Base-by-base conservation (phyloP, 2,888 invertebrate species). In the Drosophila mayaguana region DNA sequence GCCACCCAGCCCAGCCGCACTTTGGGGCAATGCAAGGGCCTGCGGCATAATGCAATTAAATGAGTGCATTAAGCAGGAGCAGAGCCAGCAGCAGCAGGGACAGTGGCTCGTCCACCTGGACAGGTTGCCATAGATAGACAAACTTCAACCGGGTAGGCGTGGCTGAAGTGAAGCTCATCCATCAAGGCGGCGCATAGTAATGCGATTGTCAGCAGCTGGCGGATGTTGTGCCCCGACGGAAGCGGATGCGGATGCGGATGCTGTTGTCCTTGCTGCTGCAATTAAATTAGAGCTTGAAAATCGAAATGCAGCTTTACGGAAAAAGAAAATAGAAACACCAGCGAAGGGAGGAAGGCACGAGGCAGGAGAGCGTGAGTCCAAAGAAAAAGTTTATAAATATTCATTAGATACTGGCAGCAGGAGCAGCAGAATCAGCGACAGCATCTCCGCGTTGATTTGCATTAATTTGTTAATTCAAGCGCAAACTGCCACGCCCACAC, bases 391-490 rank as follows among this genome's bases (percentile, higher is more conserved):
- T 85, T 72, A 86, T 86, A 88, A 89, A 86, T 89, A 89, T 86
- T 86, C 90, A 86, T 89, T 81, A 71, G 72, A 75, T 72, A 69
- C 57, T 67, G 66, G 63, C 69, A 43, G 25, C 22, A 40, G 22
- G 22, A 45, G 22, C 28, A 45, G 14, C 20, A 25, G 46, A 25
- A 22, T 9, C 16, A 12, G 48, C n/a, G 28, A 28, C 48, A 1
- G 28, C 48, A 12, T 7, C 28, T 32, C 11, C 48, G 1, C 12
- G n/a, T 50, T 50, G 70, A 90, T 88, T 88, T 88, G 89, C 89
- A 90, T 87, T 87, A 87, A 87, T 87, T 87, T 90, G 87, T 90
- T 88, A 90, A 90, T 86, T 88, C 87, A 90, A 88, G 87, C 88
- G 87, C 75, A 73, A 75, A 82, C 46, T 72, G 69, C 71, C 83